phyloP scores from a whole-genome alignment of 2,113 vertebrate species.

The Otocyon megalotis region DNA sequence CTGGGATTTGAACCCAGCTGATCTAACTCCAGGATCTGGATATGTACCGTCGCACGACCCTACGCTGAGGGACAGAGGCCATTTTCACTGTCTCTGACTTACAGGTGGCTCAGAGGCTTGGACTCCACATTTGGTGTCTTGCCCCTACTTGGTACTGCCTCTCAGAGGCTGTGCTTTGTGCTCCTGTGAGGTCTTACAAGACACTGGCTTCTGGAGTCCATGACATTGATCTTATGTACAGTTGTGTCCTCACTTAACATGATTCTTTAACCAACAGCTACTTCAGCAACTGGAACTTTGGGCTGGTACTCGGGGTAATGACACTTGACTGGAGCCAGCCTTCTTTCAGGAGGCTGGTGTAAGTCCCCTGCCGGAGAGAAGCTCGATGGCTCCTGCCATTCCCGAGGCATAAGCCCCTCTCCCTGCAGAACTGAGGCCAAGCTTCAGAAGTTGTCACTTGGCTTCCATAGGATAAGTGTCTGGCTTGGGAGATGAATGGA shows the following conservation, averaged over 20 bases:
- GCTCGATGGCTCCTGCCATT: not conserved
- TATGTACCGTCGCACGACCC: not conserved
- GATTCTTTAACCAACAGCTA: constrained; percentile 85
- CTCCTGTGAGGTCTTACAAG: constrained; percentile 72
- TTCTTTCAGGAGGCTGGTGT: constrained; percentile 68
- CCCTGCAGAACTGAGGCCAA: not conserved
- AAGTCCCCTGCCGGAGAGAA: constrained; percentile 59
- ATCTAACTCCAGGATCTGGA: not conserved
- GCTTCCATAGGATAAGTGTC: constrained; percentile 50
- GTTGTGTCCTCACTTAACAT: constrained; percentile 81
- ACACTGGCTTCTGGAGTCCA: constrained; percentile 83
- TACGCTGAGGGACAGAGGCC: not conserved
- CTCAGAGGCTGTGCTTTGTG: constrained; percentile 66
- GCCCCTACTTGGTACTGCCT: not conserved
- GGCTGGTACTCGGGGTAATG: constrained; percentile 77
- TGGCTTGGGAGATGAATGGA: constrained; percentile 15
- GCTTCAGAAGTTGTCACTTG: not conserved
- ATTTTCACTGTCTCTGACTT: not conserved
- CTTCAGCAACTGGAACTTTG: constrained; percentile 77
- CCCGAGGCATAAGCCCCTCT: not conserved
- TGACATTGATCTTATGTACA: constrained; percentile 82
- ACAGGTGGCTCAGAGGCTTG: not conserved
- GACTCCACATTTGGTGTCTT: not conserved
- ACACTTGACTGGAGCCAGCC: constrained; percentile 79
- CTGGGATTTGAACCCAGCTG: not conserved